Evolutionary conservation across 2,113 vertebrate genomes (phyloP).

Genomic region (Scytalopus superciliaris): DNA sequence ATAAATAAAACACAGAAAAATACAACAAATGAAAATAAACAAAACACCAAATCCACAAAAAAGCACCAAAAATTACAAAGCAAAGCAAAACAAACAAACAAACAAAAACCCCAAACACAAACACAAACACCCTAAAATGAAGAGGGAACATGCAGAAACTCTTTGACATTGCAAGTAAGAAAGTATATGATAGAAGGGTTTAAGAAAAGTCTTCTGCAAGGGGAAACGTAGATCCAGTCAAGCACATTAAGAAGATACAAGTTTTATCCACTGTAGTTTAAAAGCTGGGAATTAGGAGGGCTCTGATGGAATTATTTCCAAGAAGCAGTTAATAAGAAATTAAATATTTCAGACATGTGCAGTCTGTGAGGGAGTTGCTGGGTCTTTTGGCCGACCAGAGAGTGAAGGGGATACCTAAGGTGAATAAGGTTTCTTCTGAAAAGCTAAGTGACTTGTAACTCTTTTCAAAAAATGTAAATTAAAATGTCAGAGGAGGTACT

Average conservation of each 20-base stretch:
- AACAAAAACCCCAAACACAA: accelerated
- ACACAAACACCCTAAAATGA: neutral
- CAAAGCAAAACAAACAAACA: neutral
- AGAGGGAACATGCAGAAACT: neutral
- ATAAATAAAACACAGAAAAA: too few relatives aligned
- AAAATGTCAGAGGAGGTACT: slow-evolving; percentile 6
- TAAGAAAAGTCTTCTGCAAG: neutral
- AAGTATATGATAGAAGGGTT: neutral
- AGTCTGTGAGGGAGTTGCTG: neutral
- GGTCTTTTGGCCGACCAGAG: neutral
- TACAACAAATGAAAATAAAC: neutral
- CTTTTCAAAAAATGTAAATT: neutral
- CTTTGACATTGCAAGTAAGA: neutral
- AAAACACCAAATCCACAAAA: neutral
- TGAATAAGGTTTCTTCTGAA: slow-evolving; percentile 4
- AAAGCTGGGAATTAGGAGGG: neutral
- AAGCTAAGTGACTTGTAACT: slow-evolving; percentile 14
- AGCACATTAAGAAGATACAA: neutral
- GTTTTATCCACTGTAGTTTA: neutral
- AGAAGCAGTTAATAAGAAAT: slow-evolving; percentile 5
- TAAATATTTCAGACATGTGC: slow-evolving; percentile 1
- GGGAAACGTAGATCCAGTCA: neutral
- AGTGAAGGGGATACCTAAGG: neutral
- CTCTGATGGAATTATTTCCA: neutral
- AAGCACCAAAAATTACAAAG: neutral